phyloP scores from a whole-genome alignment of 2,888 invertebrate genomes.

The Agrotis puta region DNA sequence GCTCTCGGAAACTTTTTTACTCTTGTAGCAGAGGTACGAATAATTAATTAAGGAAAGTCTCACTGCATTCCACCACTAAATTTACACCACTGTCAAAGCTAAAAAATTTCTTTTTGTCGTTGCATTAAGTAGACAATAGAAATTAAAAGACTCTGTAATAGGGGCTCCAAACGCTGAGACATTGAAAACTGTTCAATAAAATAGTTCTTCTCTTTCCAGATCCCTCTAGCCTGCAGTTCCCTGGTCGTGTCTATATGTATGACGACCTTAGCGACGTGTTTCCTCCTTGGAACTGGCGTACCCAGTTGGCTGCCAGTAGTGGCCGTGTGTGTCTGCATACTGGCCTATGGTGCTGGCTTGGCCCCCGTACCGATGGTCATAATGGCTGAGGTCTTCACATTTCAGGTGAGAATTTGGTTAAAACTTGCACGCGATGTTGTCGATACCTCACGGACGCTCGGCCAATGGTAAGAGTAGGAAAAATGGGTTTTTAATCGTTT shows the following conservation, averaged over 20 bases:
- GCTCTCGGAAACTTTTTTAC: background rate
- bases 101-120: background rate
- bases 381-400: slow-evolving; percentile 84
- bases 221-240: slow-evolving; percentile 79
- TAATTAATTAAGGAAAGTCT: background rate
- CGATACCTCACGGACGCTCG: no score
- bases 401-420: slow-evolving; percentile 71
- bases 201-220: slow-evolving; percentile 64
- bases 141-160: background rate
- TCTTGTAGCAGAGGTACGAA: no score
- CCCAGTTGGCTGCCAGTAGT: slow-evolving; percentile 75
- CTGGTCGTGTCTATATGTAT: slow-evolving; percentile 78
- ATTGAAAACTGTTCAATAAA: background rate
- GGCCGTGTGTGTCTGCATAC: slow-evolving; percentile 78
- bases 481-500: no score
- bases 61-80: background rate
- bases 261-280: slow-evolving; percentile 78
- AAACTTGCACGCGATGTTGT: background rate
- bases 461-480: no score
- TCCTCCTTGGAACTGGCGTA: slow-evolving; percentile 69
- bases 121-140: background rate
- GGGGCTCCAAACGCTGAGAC: no score
- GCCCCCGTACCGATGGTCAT: slow-evolving; percentile 82
- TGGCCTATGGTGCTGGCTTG: slow-evolving; percentile 81
- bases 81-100: background rate